Evolutionary conservation across 2,113 vertebrate genomes (phyloP), one percentile per base, ranked within the genome.

Genomic region (mouse (Mus musculus)): DNA sequence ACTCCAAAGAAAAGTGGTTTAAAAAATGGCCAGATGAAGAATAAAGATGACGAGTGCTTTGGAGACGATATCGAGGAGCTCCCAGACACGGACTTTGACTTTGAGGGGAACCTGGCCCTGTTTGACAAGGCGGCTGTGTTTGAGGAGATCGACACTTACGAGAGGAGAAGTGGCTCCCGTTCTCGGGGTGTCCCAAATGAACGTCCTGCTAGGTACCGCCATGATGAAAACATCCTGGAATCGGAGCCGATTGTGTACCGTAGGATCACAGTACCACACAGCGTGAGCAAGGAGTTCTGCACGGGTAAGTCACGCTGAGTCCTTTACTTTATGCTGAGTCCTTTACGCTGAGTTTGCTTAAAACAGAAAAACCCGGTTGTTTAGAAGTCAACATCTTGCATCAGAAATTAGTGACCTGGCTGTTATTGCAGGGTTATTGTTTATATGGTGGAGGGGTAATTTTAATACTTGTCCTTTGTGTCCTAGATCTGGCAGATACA

Each of bases 111-210:
- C 97, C 97, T 99, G 97, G 99, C 99, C 33, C 99, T 99, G 19
- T 99, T 99, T 76, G 99, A 99, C 98, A 99, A 99, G 98, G 99
- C 99, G 0, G 99, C 99, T 0, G 99, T 99, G 90, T 99, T 99
- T 88, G 99, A 99, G 49, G 99, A 99, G 98, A 99, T 99, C 0
- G 99, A 99, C 26, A 99, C 99, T 0, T 99, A 99, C 0, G 99
- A 99, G 97, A 98, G 99, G 30, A 98, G 99, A 93, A 98, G 98
- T 0, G 99, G 99, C 16, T 98, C 98, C 0, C 99, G 99, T 46
- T 99, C 99, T 54, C 98, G 99, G 0, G 99, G 99, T 0, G 99
- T 99, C 5, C 99, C 99, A 1, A 99, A 52, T 4, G 99, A 99
- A 76, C 99, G 99, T 93, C 99, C 99, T 0, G 94, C 99, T 16